Evolutionary conservation across 2,797 vertebrate genomes (phyloP).

Genomic region (Eulemur rubriventer): DNA sequence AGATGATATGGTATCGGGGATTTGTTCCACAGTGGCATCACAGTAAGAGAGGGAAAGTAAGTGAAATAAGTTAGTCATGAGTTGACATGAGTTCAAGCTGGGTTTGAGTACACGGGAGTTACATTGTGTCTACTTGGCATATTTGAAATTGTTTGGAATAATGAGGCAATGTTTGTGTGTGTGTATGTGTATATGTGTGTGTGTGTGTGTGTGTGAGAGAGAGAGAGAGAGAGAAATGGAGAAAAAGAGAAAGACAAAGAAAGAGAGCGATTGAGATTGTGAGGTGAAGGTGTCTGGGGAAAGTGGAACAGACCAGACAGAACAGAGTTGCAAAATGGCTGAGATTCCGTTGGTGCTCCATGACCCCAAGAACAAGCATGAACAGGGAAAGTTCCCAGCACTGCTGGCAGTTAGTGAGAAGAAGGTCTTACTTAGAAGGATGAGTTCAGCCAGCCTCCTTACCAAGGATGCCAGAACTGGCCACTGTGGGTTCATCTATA

Average conservation of each 20-base stretch:
- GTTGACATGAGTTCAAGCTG: background rate
- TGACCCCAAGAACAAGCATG: background rate
- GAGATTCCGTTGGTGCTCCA: background rate
- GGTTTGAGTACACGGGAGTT: background rate
- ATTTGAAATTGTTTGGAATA: background rate
- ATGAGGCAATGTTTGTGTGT: background rate
- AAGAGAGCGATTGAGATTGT: background rate
- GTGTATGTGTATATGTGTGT: no score
- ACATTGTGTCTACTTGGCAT: background rate
- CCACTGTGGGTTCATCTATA: background rate
- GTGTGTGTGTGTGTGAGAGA: background rate
- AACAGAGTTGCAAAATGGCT: background rate
- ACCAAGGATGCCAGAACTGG: background rate
- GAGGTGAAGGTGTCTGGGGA: background rate
- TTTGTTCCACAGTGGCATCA: background rate
- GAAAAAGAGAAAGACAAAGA: background rate
- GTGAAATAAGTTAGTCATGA: background rate
- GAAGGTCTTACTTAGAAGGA: slow-evolving; percentile 5
- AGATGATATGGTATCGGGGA: no score
- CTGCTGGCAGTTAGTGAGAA: background rate
- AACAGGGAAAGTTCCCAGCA: background rate
- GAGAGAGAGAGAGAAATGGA: background rate
- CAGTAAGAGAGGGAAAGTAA: background rate
- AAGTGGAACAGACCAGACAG: background rate
- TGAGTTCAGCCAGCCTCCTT: background rate